Base-by-base conservation (phyloP, 37 sponge, comb jelly and placozoan genomes). In the Mnemiopsis leidyi region DNA sequence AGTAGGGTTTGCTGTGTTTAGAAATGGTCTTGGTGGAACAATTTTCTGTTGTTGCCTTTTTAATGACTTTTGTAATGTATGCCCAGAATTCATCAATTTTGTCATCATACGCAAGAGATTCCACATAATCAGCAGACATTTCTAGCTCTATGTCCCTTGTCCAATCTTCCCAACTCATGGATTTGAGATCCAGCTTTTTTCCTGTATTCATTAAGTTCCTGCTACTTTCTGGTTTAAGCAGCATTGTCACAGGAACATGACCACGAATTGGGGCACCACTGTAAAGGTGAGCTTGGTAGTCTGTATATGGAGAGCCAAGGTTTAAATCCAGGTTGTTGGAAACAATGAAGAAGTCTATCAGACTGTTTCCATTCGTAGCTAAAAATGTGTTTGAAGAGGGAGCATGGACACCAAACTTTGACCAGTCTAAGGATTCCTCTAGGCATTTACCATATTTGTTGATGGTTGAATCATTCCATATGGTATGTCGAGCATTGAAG, bases 261-360 rank as follows among this genome's bases (percentile, higher is more conserved):
- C 73, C 73, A 71, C 73, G 73, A 30, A 71, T 71, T 29, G 73
- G 73, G 16, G 73, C 73, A 23, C 73, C 73, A n/a, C n/a, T n/a
- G n/a, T n/a, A n/a, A n/a, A n/a, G n/a, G n/a, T n/a, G n/a, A n/a
- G n/a, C n/a, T n/a, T n/a, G n/a, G n/a, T n/a, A n/a, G n/a, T n/a
- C n/a, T n/a, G n/a, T n/a, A n/a, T n/a, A n/a, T n/a, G n/a, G n/a
- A n/a, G n/a, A n/a, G n/a, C n/a, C n/a, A n/a, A n/a, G n/a, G n/a
- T n/a, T n/a, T n/a, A n/a, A n/a, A n/a, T n/a, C n/a, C n/a, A n/a
- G n/a, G n/a, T n/a, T n/a, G n/a, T n/a, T n/a, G n/a, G n/a, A n/a
- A n/a, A n/a, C n/a, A n/a, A n/a, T n/a, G n/a, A n/a, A n/a, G n/a
- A 61, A 61, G 68, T 61, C 68, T 61, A 61, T 61, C 18, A 9